Evolutionary conservation across 2,888 invertebrate genomes (phyloP), one percentile per base, ranked within the genome.

Genomic region (Muscina levida): DNA sequence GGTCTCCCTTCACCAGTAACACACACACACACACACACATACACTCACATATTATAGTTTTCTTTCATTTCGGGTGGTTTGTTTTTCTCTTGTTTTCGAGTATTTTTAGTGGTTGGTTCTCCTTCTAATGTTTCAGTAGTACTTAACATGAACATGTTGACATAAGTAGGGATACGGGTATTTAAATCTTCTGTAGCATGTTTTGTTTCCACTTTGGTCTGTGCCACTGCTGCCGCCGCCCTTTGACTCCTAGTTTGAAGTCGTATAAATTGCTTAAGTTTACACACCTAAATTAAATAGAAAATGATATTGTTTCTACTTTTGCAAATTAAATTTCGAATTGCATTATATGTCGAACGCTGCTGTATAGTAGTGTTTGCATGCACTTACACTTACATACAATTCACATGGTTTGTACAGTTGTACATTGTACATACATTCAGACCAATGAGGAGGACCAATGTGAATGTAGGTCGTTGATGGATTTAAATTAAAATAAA

Each of bases 131-230:
- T 57, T 31, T 65, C 24, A 19, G n/a, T 46, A 51, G 15, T 70
- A 70, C 56, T 70, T 51, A 37, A 51, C 48, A 53, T 53, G 53
- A 70, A 70, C 68, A 70, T 70, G 68, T 70, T 70, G 68, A 70
- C 68, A 70, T 56, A 42, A 26, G 53, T 44, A 24, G 42, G 56
- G 68, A 70, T 42, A 56, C 24, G 22, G 53, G 42, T 56, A 56
- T 70, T 70, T 67, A 53, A 56, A 53, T 56, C 15, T 39, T 24
- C 26, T 15, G 13, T 56, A 42, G 24, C 56, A 26, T n/a, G 0
- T 39, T 66, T 44, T 11, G 10, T 44, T 42, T 44, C 42, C 3
- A 53, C 22, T 19, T 51, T 44, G 2, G 10, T 44, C 44, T 13
- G 44, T 44, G 10, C n/a, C 44, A 44, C n/a, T 11, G 5, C 44